Percentiles rank a stretch among this genome's conserved stretches.
These are phyloP conservation scores for Neodiprion virginianus DNA, from an alignment of 1,140 invertebrate genomes.

Conservation along the genomic window DNA sequence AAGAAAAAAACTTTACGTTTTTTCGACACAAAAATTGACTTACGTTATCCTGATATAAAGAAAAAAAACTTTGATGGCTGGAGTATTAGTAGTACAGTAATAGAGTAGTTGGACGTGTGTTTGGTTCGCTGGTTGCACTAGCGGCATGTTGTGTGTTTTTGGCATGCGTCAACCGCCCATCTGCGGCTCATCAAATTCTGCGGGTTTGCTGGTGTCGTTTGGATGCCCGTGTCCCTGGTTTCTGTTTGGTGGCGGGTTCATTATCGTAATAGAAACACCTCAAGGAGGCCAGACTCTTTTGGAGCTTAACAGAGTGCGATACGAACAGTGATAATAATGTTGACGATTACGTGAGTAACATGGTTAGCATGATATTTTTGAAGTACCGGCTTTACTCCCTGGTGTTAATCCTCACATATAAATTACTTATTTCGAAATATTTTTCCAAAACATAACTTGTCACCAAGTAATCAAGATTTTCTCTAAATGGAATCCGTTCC, in stretches of 20 bases:
- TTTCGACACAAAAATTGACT: constrained; percentile 2
- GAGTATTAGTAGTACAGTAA: neutral
- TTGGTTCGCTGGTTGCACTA: constrained; percentile 57
- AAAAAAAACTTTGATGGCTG: constrained; percentile 1
- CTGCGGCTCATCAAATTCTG: constrained; percentile 43
- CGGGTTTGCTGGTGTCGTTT: constrained; percentile 23
- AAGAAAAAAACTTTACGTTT: neutral
- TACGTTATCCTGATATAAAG: neutral
- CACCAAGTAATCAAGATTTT: no score
- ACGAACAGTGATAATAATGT: constrained; percentile 54
- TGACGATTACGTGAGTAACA: constrained; percentile 54
- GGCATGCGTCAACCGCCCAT: constrained; percentile 43
- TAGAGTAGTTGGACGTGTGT: constrained; percentile 42
- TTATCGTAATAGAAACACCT: constrained; percentile 68
- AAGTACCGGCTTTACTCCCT: neutral
- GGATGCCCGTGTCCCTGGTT: constrained; percentile 44
- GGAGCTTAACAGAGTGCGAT: constrained; percentile 61
- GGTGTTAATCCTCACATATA: constrained; percentile 30
- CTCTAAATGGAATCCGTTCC: no score
- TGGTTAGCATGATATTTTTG: neutral
- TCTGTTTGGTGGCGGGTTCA: constrained; percentile 62
- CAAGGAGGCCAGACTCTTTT: constrained; percentile 68
- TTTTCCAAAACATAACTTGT: no score
- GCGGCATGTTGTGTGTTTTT: constrained; percentile 59
- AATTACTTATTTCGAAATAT: no score